Base-by-base conservation (phyloP, 2,888 invertebrate species). In the Hyposoter dolosus region DNA sequence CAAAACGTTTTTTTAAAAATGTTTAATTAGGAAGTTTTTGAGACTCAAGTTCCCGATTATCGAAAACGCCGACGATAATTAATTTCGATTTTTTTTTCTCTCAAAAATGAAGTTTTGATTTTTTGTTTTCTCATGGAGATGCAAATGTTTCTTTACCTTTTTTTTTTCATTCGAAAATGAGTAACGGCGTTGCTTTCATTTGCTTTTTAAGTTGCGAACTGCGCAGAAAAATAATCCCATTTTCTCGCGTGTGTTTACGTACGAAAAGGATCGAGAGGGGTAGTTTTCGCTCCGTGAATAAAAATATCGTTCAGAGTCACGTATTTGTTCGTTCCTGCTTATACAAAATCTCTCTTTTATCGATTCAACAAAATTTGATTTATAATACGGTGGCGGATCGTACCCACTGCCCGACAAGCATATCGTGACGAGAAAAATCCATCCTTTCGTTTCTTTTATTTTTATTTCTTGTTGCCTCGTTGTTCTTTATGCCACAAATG, bases 331-430 rank as follows among this genome's bases (percentile, higher is more conserved):
- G 28, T 75, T 63, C 76, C 75, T 56, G 60, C 53, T 65, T 60
- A 50, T 78, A 85, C 72, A 79, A 83, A 77, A 83, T 86, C 82
- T 80, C 82, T 80, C 66, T 84, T 85, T 84, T 88, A 89, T 89
- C 88, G 90, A 90, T 89, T 88, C 82, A 90, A 90, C 89, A 90
- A 90, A 40, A 89, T 89, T 79, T 89, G 87, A 90, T 89, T 89
- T 87, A 88, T 60, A 60, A 60, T 88, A 88, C 86, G 86, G 87
- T 87, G 86, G 74, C 88, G 83, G 82, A 74, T 84, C 83, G 88
- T 88, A 87, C 78, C 82, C 47, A 82, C 83, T 86, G 77, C 80
- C 72, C 82, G 71, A 50, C 40, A 79, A 68, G 35, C 71, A 50
- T 68, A 68, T 71, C 74, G 85, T 85, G 82, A 79, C 79, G 66